Percentiles rank a stretch among this genome's conserved stretches.
phyloP scores from a whole-genome alignment of 2,113 vertebrate genomes.

The Prunella fulvescens region DNA sequence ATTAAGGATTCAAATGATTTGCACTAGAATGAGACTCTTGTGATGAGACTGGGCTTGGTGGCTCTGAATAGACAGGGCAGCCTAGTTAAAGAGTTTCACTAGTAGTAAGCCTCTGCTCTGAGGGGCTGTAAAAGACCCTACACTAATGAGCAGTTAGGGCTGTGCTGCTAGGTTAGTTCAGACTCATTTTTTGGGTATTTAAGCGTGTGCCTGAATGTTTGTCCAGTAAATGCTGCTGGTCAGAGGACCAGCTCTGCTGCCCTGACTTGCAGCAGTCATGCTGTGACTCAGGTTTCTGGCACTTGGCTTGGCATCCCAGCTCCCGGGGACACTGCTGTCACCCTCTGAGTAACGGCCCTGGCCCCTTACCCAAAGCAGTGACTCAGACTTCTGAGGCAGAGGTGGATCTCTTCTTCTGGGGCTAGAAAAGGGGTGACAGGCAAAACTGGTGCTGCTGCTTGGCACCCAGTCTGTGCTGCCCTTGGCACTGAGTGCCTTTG shows the following conservation, averaged over 20 bases:
- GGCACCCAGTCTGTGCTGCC: neutral
- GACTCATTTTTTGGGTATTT: neutral
- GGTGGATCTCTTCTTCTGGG: neutral
- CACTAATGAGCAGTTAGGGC: neutral
- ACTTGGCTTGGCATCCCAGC: neutral
- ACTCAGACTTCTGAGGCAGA: neutral
- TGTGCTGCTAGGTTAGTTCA: neutral
- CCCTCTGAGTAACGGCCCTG: slow-evolving; percentile 39
- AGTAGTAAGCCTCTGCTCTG: neutral
- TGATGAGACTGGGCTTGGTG: neutral
- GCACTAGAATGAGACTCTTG: slow-evolving; percentile 18
- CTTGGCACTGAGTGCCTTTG: rapidly evolving
- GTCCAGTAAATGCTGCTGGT: neutral
- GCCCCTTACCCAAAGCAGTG: neutral
- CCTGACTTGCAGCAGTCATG: neutral
- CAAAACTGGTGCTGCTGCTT: neutral
- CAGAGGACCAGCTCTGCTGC: neutral
- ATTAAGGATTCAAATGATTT: slow-evolving; percentile 42
- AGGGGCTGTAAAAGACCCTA: neutral
- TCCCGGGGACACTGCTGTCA: neutral
- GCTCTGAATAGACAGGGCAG: neutral
- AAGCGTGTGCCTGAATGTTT: neutral
- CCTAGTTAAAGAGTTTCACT: neutral
- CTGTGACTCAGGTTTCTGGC: slow-evolving; percentile 45
- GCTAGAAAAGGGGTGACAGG: neutral